Conservation (phyloP, 2,113 vertebrate genomes). For the Callorhinus ursinus region DNA sequence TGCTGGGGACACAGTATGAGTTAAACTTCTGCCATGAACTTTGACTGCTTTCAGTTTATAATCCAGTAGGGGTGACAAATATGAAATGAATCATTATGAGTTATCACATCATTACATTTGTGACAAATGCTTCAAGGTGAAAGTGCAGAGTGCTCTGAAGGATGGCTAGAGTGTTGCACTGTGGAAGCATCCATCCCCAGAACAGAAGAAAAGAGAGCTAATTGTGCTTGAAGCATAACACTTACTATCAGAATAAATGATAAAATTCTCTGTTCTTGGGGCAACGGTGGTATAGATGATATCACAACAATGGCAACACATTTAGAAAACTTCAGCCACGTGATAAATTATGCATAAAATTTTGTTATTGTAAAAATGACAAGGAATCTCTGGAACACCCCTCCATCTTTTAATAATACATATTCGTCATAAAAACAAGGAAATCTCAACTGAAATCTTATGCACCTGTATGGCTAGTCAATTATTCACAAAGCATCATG, state of each 20-base stretch:
- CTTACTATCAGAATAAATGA: background rate
- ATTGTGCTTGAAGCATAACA: background rate
- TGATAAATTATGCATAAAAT: background rate
- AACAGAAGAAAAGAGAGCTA: background rate
- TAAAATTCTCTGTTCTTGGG: background rate
- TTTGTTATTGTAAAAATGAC: background rate
- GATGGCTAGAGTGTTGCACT: background rate
- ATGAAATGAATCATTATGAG: background rate
- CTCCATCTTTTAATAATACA: background rate
- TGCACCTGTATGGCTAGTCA: conserved; percentile 75
- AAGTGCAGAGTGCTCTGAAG: background rate
- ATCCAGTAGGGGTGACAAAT: background rate
- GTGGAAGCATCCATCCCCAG: background rate
- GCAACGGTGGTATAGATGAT: background rate
- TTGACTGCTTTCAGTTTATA: background rate
- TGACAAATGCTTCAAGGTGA: background rate
- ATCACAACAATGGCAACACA: background rate
- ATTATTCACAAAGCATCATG: conserved; percentile 64
- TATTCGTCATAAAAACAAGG: background rate
- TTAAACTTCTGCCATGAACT: background rate
- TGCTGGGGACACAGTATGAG: background rate
- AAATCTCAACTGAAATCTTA: conserved; percentile 50
- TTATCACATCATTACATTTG: background rate
- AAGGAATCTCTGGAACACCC: conserved; percentile 6
- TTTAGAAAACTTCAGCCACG: background rate